Evolutionary conservation across 2,888 invertebrate genomes (phyloP), one percentile per base, ranked within the genome.

Genomic region (Cantharis flavilabris): DNA sequence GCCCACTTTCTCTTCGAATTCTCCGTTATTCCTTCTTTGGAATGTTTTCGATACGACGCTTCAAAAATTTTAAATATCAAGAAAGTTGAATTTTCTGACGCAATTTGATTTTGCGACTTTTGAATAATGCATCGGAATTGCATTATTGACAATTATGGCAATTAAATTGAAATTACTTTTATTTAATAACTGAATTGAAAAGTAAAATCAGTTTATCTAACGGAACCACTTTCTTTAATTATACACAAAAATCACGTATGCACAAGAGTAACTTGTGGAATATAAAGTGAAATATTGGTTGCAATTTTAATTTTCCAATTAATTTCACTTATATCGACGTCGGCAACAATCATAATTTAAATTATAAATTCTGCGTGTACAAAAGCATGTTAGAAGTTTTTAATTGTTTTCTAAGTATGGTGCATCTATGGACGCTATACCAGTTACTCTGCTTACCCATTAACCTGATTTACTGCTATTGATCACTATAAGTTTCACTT

Each of bases 371-470:
- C 76, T 77, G 78, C 80, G 80, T 81, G 80, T 80, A 79, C 71
- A 80, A 80, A 71, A 76, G 20, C 76, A 63, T 73, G 79, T 80
- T 79, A 81, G 82, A 83, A 84, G 83, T 83, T 82, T 73, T 81
- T 84, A 84, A 84, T 84, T 84, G 84, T 82, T 81, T 82, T 82
- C 84, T 84, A 83, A 84, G 84, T 84, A 84, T 84, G 84, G 49
- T 49, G 49, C 49, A 49, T 49, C 49, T 49, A 49, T 83, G 81
- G 83, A 83, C 81, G 81, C 82, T 81, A 83, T 78, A 78, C 77
- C 76, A 78, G 81, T 82, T 83, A 83, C 82, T 84, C 84, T 82
- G 82, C 82, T 85, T 85, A 85, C 85, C 84, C 84, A 85, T 85
- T 85, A 84, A 85, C 85, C 85, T 83, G 83, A 84, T 84, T 85